Conservation (phyloP, 2,797 vertebrate species). For the Rachycentron canadum region DNA sequence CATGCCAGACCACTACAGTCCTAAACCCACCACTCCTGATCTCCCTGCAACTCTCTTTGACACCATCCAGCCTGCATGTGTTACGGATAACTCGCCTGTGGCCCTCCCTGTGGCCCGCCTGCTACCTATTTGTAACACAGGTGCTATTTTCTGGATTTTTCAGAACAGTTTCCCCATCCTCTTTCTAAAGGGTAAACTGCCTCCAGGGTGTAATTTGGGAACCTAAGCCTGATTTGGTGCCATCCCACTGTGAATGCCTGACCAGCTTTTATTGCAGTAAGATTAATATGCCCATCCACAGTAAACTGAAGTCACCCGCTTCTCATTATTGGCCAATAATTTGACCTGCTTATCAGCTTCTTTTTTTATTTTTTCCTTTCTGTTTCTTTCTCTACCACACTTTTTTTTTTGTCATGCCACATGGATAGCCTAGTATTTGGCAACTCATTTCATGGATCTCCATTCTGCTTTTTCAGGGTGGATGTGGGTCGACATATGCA, state of each 20-base stretch:
- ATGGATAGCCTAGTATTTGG: slow-evolving; percentile 61
- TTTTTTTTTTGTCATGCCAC: slow-evolving; percentile 48
- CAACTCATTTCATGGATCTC: slow-evolving; percentile 77
- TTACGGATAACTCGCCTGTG: slow-evolving; percentile 40
- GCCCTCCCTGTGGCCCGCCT: slow-evolving; percentile 23
- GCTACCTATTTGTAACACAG: slow-evolving; percentile 59
- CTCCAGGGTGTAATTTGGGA: slow-evolving; percentile 73
- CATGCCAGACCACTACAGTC: slow-evolving; percentile 37
- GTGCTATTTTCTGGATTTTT: slow-evolving; percentile 57
- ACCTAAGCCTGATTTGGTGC: slow-evolving; percentile 41
- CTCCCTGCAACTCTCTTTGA: slow-evolving; percentile 32
- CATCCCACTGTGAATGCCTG: slow-evolving; percentile 61
- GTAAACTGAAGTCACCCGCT: slow-evolving; percentile 54
- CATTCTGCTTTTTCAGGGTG: slow-evolving; percentile 68
- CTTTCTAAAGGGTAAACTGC: slow-evolving; percentile 73
- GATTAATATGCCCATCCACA: slow-evolving; percentile 76
- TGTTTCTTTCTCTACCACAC: slow-evolving; percentile 51
- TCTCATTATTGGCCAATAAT: slow-evolving; percentile 58
- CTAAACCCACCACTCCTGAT: slow-evolving; percentile 48
- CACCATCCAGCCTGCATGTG: slow-evolving; percentile 25
- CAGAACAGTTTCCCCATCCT: slow-evolving; percentile 42
- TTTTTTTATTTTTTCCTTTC: slow-evolving; percentile 24
- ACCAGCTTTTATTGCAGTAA: slow-evolving; percentile 69
- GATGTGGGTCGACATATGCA: slow-evolving; percentile 71
- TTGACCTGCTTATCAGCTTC: slow-evolving; percentile 42